These are phyloP conservation scores for Coenonympha arcania DNA, from an alignment of 2,888 invertebrate species.

Conservation along the genomic window DNA sequence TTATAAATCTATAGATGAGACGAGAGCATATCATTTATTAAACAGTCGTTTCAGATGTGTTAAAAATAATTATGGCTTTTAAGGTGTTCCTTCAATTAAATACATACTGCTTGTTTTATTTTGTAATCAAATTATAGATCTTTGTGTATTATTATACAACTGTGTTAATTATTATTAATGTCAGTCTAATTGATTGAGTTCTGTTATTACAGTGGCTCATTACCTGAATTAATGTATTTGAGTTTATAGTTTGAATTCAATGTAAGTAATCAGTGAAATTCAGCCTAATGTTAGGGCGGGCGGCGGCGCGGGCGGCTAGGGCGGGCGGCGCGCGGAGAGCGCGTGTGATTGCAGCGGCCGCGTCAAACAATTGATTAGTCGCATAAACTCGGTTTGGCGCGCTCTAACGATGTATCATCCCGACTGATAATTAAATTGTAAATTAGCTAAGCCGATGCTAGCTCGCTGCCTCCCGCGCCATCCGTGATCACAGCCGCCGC, in stretches of 20 bases:
- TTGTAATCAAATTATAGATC: too few relatives aligned
- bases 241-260: slow-evolving; percentile 26
- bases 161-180: neutral
- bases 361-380: slow-evolving; percentile 75
- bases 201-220: neutral
- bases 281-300: slow-evolving; percentile 28
- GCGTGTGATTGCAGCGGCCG: slow-evolving; percentile 70
- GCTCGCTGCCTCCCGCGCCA: slow-evolving; percentile 44
- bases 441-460: slow-evolving; percentile 70
- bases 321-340: slow-evolving; percentile 33
- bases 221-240: slow-evolving; percentile 1
- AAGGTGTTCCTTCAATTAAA: too few relatives aligned
- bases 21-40: too few relatives aligned
- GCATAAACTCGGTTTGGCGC: slow-evolving; percentile 74
- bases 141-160: too few relatives aligned
- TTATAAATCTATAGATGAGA: too few relatives aligned
- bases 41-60: too few relatives aligned
- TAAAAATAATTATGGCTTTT: too few relatives aligned
- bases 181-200: neutral
- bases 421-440: slow-evolving; percentile 72
- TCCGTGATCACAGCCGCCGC: slow-evolving; percentile 37
- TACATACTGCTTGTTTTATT: too few relatives aligned
- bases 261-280: slow-evolving; percentile 19
- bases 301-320: slow-evolving; percentile 36
- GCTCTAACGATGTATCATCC: slow-evolving; percentile 73